Evolutionary conservation across 2,888 invertebrate species (phyloP), one percentile per base, ranked within the genome.

Genomic region (Plagiodera versicolora): DNA sequence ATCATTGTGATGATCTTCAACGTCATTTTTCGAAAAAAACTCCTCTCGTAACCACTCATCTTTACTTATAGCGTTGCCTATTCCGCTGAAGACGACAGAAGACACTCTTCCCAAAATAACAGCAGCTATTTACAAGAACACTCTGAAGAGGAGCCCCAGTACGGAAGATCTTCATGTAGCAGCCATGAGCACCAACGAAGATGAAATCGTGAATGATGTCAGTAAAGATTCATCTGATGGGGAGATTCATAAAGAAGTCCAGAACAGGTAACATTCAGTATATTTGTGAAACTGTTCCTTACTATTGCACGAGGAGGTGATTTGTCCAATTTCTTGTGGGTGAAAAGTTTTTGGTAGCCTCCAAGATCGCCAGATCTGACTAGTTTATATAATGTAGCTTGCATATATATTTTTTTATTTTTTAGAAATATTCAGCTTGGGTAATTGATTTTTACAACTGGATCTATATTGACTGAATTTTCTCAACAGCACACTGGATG

Each of bases 41-140:
- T n/a, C n/a, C n/a, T n/a, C n/a, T n/a, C n/a, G n/a, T n/a, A n/a
- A n/a, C n/a, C n/a, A n/a, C n/a, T n/a, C n/a, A n/a, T n/a, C n/a
- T n/a, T n/a, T n/a, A 24, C 6, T 39, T 39, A 1, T 14, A 39
- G 39, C 14, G 11, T 11, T 14, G 2, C 2, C 14, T 3, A 39
- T 14, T 39, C 39, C 39, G 87, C 72, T 81, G 82, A 50, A 87
- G 86, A 11, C 49, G 16, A 32, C 51, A 10, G 67, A 68, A 58
- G 81, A 83, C 14, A 84, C 84, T 65, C 88, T 86, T 66, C 89
- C 89, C 3, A 85, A 89, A 28, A 88, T 89, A 49, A 89, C 88
- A 39, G 87, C 89, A 0, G 89, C 88, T 0, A 83, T 89, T 46
- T 84, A 88, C 65, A 89, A 89, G 85, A 88, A 73, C 85, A 86